Percentiles rank a stretch among this genome's conserved stretches.
These are phyloP conservation scores for Tanytarsus gracilentus DNA, from an alignment of 2,888 invertebrate genomes.

Conservation along the genomic window DNA sequence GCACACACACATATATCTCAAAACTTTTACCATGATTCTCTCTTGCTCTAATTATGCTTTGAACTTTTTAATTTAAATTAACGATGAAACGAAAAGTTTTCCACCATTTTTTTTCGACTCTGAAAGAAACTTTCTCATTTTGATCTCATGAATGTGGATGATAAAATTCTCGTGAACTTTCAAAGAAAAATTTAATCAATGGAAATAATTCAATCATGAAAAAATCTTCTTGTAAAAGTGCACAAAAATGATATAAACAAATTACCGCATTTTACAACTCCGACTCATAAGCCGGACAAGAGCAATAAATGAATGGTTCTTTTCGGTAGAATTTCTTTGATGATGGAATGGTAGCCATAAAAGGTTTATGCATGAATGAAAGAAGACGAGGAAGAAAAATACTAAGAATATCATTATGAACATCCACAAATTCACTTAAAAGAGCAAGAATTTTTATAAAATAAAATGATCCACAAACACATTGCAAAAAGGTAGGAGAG, in stretches of 20 bases:
- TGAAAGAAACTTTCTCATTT: no score
- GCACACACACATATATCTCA: no score
- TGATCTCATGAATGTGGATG: no score
- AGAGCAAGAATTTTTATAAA: neutral
- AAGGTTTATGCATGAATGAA: constrained; percentile 3
- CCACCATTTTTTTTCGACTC: no score
- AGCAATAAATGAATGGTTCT: constrained; percentile 1
- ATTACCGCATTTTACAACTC: constrained; percentile 6
- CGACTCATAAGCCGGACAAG: constrained; percentile 15
- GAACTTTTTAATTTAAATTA: no score
- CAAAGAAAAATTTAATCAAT: no score
- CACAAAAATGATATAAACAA: neutral
- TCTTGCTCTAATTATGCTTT: no score
- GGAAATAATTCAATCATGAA: neutral
- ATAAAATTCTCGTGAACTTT: no score
- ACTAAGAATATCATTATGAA: neutral
- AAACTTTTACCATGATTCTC: no score
- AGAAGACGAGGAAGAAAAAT: constrained; percentile 1
- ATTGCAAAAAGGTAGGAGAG: neutral
- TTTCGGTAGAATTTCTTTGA: constrained; percentile 8
- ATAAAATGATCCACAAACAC: constrained; percentile 4
- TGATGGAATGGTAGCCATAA: constrained; percentile 9
- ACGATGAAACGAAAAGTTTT: no score
- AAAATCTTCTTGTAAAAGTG: neutral
- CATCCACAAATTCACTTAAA: no score